A percentile compares a stretch with the other conserved stretches of the same genome.
Conservation (phyloP, 2,113 vertebrate genomes). For the Callocephalon fimbriatum region DNA sequence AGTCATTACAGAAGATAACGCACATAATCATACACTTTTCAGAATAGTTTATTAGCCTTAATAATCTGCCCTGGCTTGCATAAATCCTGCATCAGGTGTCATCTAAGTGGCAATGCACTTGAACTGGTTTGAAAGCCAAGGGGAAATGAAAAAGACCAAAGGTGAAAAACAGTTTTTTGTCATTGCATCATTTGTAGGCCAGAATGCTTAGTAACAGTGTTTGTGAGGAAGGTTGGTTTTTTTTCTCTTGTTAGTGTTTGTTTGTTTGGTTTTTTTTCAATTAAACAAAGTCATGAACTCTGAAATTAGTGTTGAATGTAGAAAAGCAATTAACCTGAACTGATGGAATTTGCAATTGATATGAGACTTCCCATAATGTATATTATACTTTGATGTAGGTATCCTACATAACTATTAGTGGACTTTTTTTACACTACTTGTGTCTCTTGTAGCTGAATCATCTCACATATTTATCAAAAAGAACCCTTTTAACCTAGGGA, state of each 20-base stretch:
- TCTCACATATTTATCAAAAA: background rate
- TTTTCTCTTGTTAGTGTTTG: background rate
- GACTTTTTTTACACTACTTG: background rate
- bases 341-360: background rate
- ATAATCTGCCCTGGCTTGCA: background rate
- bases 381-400: background rate
- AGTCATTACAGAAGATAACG: background rate
- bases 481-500: background rate
- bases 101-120: background rate
- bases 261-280: background rate
- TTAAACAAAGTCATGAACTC: background rate
- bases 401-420: background rate
- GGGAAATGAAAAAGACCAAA: background rate
- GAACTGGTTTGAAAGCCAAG: background rate
- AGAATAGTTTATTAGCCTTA: background rate
- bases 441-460: background rate
- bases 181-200: background rate
- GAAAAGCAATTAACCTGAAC: background rate
- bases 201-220: background rate
- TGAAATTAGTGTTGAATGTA: background rate
- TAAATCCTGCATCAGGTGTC: background rate
- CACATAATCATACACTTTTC: background rate
- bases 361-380: background rate
- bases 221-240: background rate
- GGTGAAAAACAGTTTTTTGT: background rate